Conservation (phyloP, 2,888 invertebrate species). For the Aradus depressus region DNA sequence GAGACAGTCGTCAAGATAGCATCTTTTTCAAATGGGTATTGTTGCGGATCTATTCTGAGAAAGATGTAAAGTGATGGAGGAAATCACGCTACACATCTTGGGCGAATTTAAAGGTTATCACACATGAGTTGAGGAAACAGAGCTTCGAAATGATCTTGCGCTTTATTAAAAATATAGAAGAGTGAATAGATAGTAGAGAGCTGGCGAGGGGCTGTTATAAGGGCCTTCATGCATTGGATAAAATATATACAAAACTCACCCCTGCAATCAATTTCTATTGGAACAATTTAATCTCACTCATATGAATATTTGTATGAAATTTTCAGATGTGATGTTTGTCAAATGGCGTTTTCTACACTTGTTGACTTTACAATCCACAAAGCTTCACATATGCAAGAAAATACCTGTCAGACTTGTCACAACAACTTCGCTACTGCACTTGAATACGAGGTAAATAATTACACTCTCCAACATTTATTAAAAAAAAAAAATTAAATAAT, state of each 20-base stretch:
- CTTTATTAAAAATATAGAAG: background rate
- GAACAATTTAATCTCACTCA: background rate
- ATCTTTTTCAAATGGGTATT: background rate
- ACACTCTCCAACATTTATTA: no score
- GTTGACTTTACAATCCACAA: conserved; percentile 20
- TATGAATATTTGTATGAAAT: background rate
- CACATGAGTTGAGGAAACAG: no score
- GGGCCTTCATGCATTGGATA: background rate
- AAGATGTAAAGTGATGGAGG: no score
- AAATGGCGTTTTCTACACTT: conserved; percentile 13
- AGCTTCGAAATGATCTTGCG: no score
- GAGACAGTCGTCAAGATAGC: no score
- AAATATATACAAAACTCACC: conserved; percentile 8
- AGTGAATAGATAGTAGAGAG: background rate
- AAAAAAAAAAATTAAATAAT: no score
- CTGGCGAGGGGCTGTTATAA: no score
- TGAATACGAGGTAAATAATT: conserved; percentile 22
- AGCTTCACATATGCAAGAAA: conserved; percentile 19
- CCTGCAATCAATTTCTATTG: background rate
- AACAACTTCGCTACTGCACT: conserved; percentile 20
- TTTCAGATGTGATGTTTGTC: conserved; percentile 13
- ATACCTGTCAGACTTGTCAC: conserved; percentile 23
- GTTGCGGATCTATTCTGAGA: background rate
- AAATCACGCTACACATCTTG: no score
- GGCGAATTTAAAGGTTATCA: no score